Evolutionary conservation across 2,888 invertebrate genomes (phyloP).

Genomic region (Timema cristinae): DNA sequence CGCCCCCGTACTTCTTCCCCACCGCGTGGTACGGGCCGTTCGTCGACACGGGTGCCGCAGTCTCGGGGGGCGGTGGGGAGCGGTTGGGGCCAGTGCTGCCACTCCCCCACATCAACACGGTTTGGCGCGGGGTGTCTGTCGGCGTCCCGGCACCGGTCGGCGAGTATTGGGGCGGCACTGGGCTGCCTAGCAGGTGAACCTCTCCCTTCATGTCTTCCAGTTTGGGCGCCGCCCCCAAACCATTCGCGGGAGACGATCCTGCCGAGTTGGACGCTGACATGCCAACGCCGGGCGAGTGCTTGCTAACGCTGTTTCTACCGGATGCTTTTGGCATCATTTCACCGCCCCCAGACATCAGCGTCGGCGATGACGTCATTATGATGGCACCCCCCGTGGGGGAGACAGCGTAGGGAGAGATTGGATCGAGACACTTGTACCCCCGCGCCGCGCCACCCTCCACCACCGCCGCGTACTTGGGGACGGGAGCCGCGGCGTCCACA

Average conservation of each 20-base stretch:
- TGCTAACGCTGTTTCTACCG: slow-evolving; percentile 33
- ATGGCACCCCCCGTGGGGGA: slow-evolving; percentile 45
- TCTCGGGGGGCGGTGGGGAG: slow-evolving; percentile 22
- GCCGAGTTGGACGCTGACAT: slow-evolving; percentile 51
- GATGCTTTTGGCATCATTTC: slow-evolving; percentile 2
- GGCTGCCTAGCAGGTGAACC: slow-evolving; percentile 40
- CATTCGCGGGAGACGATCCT: slow-evolving; percentile 56
- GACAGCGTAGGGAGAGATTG: slow-evolving; percentile 49
- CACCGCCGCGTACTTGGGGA: slow-evolving; percentile 53
- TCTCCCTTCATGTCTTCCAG: slow-evolving; percentile 58
- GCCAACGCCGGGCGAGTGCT: slow-evolving; percentile 48
- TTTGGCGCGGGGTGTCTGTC: slow-evolving; percentile 71
- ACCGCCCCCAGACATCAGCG: slow-evolving; percentile 32
- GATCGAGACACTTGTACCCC: slow-evolving; percentile 47
- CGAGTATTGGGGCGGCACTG: slow-evolving; percentile 30
- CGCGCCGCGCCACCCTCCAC: slow-evolving; percentile 51
- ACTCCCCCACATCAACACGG: slow-evolving; percentile 88
- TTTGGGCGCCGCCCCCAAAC: slow-evolving; percentile 55
- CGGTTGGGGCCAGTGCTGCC: slow-evolving; percentile 35
- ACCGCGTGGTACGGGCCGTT: slow-evolving; percentile 24
- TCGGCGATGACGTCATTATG: slow-evolving; percentile 42
- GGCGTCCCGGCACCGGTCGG: slow-evolving; percentile 34
- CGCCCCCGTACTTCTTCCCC: slow-evolving; percentile 30
- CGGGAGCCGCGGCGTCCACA: slow-evolving; percentile 48
- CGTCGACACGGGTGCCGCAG: slow-evolving; percentile 31